These are phyloP conservation scores for Chaetodon trifasciatus DNA, from an alignment of 2,797 vertebrate genomes.

Conservation along the genomic window DNA sequence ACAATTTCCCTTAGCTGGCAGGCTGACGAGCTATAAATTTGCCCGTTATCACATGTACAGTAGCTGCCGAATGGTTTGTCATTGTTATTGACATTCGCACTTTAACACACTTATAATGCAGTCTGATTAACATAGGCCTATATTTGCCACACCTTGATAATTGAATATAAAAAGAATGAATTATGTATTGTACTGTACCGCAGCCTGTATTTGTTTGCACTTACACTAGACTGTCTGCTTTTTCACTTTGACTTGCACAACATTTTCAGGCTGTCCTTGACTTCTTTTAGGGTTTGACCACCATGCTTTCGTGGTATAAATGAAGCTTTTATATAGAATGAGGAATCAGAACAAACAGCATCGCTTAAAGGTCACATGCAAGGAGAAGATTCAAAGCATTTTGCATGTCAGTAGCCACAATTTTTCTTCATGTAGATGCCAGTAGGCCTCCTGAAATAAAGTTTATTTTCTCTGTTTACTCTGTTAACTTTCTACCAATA, in stretches of 20 bases:
- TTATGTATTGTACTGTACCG: neutral
- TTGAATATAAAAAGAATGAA: neutral
- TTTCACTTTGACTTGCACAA: neutral
- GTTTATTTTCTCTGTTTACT: slow-evolving; percentile 19
- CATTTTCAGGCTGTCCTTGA: neutral
- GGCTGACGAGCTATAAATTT: slow-evolving; percentile 1
- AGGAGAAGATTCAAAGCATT: slow-evolving; percentile 8
- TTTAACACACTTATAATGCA: neutral
- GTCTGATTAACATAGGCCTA: neutral
- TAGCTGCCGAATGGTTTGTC: neutral
- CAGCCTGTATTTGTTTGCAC: neutral
- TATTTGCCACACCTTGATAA: neutral
- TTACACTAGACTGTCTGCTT: neutral
- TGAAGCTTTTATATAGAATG: neutral
- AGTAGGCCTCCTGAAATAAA: slow-evolving; percentile 11
- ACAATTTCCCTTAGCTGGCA: slow-evolving; percentile 9
- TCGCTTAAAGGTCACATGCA: slow-evolving; percentile 10
- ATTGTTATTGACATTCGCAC: neutral
- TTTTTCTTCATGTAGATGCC: neutral
- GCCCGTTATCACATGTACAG: neutral
- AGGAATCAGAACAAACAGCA: neutral
- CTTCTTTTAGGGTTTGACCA: neutral
- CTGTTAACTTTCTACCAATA: neutral
- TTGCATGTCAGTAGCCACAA: neutral
- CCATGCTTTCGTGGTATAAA: neutral